Conservation (phyloP, 2,888 invertebrate genomes). For the Melanophora roralis region DNA sequence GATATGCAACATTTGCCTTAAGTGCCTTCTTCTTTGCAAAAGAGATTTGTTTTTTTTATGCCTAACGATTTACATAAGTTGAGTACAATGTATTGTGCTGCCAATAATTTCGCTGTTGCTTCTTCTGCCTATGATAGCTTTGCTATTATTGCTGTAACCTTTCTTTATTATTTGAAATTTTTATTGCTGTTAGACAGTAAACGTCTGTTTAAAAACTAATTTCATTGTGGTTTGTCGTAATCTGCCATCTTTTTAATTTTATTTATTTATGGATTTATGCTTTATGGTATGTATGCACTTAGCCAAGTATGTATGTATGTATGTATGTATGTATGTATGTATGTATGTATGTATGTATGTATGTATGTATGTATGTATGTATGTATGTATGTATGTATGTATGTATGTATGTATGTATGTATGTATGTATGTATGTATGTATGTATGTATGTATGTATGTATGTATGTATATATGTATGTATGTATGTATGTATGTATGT, state of each 20-base stretch:
- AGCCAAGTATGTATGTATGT: no score
- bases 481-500: no score
- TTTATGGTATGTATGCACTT: no score
- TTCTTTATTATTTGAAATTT: constrained; percentile 27
- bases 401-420: no score
- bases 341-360: no score
- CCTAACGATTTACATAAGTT: not conserved
- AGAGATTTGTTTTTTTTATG: constrained; percentile 1
- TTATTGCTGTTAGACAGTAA: constrained; percentile 50
- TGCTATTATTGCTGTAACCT: constrained; percentile 7
- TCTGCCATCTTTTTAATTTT: constrained; percentile 16
- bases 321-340: no score
- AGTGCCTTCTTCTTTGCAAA: not conserved
- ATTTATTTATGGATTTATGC: no score
- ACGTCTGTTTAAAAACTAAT: constrained; percentile 55
- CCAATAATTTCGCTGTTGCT: constrained; percentile 12
- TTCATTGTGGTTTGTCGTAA: constrained; percentile 48
- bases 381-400: no score
- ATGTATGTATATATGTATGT: no score
- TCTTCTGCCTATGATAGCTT: not conserved
- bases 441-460: no score
- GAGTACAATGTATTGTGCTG: constrained; percentile 20
- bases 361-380: not conserved
- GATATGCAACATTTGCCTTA: not conserved
- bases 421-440: not conserved